Evolutionary conservation across 2,888 invertebrate species (phyloP).

Genomic region (Hirtodrosophila trivittata): DNA sequence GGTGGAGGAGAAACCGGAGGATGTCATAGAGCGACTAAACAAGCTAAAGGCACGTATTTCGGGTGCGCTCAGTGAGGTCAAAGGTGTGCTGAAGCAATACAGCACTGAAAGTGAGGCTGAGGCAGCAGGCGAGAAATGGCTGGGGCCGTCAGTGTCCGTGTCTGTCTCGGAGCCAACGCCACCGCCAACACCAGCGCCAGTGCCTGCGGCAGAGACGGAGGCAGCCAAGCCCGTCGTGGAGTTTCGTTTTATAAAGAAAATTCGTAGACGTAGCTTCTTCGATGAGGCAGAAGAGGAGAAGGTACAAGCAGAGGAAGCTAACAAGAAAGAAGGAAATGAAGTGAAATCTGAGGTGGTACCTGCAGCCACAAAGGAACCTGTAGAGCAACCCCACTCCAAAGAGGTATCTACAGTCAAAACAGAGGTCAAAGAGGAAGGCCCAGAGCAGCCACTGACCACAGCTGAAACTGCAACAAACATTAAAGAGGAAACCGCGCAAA

Average conservation of each 20-base stretch:
- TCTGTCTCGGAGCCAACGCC: not conserved
- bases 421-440: conserved; percentile 1
- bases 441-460: not conserved
- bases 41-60: conserved; percentile 82
- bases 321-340: not conserved
- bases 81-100: conserved; percentile 82
- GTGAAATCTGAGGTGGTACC: too few relatives aligned
- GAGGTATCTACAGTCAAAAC: not conserved
- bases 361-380: too few relatives aligned
- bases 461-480: not conserved
- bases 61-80: conserved; percentile 82
- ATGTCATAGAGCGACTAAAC: conserved; percentile 81
- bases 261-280: conserved; percentile 80
- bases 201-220: not conserved
- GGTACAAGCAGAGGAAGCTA: conserved; percentile 9
- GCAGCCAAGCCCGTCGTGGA: conserved; percentile 45
- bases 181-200: not conserved
- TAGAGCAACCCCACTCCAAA: too few relatives aligned
- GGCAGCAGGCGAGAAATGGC: conserved; percentile 43
- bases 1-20: conserved; percentile 68
- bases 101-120: conserved; percentile 79
- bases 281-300: conserved; percentile 74
- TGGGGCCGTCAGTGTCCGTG: conserved; percentile 17
- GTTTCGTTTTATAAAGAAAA: conserved; percentile 82
- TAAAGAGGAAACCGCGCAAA: not conserved